Evolutionary conservation across 2,797 vertebrate genomes (phyloP).

Genomic region (Hipposideros larvatus): DNA sequence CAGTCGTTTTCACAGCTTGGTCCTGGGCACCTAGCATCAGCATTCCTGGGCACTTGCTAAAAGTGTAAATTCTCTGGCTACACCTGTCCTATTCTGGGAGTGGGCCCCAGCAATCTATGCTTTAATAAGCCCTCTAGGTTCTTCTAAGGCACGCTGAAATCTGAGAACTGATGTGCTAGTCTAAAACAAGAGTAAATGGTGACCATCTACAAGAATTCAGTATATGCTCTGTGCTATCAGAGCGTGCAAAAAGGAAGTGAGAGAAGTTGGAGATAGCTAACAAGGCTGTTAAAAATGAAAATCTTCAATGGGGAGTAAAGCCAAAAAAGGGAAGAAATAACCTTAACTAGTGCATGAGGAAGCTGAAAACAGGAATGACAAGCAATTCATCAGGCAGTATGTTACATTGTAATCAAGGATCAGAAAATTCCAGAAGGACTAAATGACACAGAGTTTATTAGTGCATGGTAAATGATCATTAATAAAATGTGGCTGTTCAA

Average conservation of each 20-base stretch:
- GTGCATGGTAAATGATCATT: constrained; percentile 67
- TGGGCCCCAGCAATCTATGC: neutral
- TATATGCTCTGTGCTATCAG: neutral
- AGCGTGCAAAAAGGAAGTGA: neutral
- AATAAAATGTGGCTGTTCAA: constrained; percentile 60
- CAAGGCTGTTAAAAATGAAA: constrained; percentile 14
- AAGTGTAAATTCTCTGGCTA: neutral
- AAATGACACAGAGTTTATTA: constrained; percentile 77
- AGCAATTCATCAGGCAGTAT: constrained; percentile 68
- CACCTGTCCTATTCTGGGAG: neutral
- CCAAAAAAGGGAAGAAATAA: constrained; percentile 67
- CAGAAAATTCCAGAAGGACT: constrained; percentile 74
- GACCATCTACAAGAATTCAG: neutral
- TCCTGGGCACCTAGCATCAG: neutral
- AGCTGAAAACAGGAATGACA: constrained; percentile 65
- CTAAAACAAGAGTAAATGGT: neutral
- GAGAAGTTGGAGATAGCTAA: neutral
- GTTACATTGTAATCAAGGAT: constrained; percentile 67
- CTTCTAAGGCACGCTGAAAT: constrained; percentile 13
- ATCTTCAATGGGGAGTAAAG: constrained; percentile 35
- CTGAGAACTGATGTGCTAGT: neutral
- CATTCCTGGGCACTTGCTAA: neutral
- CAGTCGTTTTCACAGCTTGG: neutral
- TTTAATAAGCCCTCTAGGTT: neutral
- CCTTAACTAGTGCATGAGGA: constrained; percentile 59